These are phyloP conservation scores for Nycticryphes semicollaris DNA, from an alignment of 2,113 vertebrate genomes.

Conservation along the genomic window DNA sequence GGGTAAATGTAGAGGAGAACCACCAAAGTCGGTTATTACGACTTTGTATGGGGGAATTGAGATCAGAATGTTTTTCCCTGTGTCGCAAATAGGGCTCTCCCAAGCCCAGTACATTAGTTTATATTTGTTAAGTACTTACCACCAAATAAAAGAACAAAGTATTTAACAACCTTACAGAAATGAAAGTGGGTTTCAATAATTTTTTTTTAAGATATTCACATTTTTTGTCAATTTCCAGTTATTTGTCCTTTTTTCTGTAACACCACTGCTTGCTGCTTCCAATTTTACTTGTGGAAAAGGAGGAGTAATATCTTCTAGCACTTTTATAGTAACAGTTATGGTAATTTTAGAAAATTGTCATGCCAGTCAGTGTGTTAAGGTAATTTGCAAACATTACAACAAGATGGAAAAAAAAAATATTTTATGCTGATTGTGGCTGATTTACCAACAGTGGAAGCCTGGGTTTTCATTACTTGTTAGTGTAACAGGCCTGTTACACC, in stretches of 20 bases:
- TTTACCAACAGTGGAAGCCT: background rate
- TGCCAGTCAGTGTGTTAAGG: slow-evolving; percentile 17
- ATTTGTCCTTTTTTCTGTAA: background rate
- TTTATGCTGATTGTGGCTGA: slow-evolving; percentile 5
- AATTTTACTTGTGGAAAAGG: background rate
- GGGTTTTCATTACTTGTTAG: background rate
- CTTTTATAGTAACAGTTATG: slow-evolving; percentile 36
- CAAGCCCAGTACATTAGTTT: background rate
- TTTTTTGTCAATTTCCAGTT: background rate
- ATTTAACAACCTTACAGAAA: background rate
- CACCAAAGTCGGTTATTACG: background rate
- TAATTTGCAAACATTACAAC: slow-evolving; percentile 49
- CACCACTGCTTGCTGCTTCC: background rate
- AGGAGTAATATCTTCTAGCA: background rate
- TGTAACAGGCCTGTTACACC: background rate
- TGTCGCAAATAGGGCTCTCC: background rate
- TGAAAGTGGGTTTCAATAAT: background rate
- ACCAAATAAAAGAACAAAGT: background rate
- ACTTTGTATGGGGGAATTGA: background rate
- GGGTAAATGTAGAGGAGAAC: background rate
- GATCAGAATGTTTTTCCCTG: background rate
- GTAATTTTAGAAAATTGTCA: slow-evolving; percentile 20
- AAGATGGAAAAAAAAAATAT: background rate
- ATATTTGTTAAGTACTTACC: background rate
- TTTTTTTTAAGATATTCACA: background rate